Conservation (phyloP, 1,140 invertebrate species). For the Carposina sasakii region DNA sequence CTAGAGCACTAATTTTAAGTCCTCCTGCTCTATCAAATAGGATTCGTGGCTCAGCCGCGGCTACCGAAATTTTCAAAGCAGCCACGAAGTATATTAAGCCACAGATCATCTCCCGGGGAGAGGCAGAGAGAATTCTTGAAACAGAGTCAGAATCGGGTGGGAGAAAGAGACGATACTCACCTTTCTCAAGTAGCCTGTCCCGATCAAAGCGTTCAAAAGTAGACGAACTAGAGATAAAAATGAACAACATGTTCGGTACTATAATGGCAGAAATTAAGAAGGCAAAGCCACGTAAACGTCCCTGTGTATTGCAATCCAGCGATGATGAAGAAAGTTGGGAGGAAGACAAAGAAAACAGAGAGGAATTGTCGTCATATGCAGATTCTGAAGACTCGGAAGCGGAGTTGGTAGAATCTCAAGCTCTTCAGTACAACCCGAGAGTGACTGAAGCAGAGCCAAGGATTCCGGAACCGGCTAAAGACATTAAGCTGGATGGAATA, state of each 20-base stretch:
- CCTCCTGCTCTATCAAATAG: constrained; percentile 20
- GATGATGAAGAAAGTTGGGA: neutral
- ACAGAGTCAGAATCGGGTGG: neutral
- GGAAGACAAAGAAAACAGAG: neutral
- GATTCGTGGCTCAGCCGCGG: constrained; percentile 20
- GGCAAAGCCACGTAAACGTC: neutral
- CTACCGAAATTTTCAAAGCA: neutral
- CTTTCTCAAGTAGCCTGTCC: neutral
- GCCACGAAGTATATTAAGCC: neutral
- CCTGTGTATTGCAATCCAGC: neutral
- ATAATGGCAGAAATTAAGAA: neutral
- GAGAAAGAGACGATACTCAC: neutral
- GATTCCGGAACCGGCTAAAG: constrained; percentile 20
- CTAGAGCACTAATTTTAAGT: constrained; percentile 25
- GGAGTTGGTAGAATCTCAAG: neutral
- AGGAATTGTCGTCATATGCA: neutral
- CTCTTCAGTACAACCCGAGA: constrained; percentile 3
- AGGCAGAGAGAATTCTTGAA: neutral
- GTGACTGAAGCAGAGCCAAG: constrained; percentile 23
- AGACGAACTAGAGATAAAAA: neutral
- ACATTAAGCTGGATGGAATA: constrained; percentile 21
- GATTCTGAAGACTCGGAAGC: neutral
- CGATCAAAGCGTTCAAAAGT: neutral
- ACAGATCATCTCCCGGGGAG: neutral
- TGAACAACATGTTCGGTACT: neutral